These are phyloP conservation scores for Ailuropoda melanoleuca DNA, from an alignment of 2,113 vertebrate genomes.

Conservation along the genomic window DNA sequence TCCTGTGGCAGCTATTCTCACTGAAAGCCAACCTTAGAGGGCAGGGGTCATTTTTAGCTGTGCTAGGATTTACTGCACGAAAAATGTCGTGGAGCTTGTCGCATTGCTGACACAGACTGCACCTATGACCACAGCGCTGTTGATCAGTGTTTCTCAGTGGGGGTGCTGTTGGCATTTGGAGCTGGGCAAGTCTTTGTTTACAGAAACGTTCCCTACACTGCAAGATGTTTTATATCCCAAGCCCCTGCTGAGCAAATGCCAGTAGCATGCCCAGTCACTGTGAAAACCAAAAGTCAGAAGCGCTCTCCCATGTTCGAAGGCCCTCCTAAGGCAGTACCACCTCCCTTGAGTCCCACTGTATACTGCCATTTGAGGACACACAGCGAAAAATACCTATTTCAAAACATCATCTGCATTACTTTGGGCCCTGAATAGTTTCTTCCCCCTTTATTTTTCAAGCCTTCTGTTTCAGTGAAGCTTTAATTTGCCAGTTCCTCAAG, in stretches of 20 bases:
- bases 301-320: rapidly evolving
- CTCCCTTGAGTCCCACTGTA: not conserved
- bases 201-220: not conserved
- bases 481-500: not conserved
- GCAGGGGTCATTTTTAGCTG: not conserved
- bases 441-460: not conserved
- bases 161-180: not conserved
- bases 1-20: not conserved
- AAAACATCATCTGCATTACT: not conserved
- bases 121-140: not conserved
- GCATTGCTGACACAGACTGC: not conserved
- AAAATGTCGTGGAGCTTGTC: not conserved
- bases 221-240: not conserved
- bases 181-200: not conserved
- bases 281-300: not conserved
- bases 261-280: not conserved
- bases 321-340: not conserved
- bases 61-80: not conserved
- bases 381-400: not conserved
- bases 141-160: not conserved
- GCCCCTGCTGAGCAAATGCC: not conserved
- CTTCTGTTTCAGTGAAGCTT: not conserved
- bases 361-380: not conserved
- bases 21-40: not conserved
- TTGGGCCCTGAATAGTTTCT: not conserved